Evolutionary conservation across 2,888 invertebrate genomes (phyloP), one percentile per base, ranked within the genome.

Genomic region (Thelaira solivaga): DNA sequence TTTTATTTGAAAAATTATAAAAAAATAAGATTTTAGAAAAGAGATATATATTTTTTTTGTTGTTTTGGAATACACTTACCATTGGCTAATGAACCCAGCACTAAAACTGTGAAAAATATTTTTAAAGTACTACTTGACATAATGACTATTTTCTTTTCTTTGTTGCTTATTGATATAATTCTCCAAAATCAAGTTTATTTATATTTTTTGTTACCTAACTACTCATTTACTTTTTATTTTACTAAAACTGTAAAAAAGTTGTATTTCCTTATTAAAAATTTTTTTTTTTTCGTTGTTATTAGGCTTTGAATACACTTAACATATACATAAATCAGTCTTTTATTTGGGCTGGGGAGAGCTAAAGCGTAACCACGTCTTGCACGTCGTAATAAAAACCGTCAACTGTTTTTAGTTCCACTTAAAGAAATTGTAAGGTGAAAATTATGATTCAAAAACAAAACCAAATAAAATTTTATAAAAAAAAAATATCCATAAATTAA

Each of bases 371-470:
- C 64, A 84, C 86, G 85, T 84, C 86, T 82, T 80, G 75, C 80
- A 78, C 84, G 83, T 81, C 80, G 85, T 79, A 85, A 83, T 84
- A 83, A 82, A 83, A 85, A 84, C 86, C 87, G 86, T 82, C 85
- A 86, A 86, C 86, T 86, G 86, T 82, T 81, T 82, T 74, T 77
- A 76, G 73, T 69, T 77, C 68, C 69, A 65, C 64, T 55, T 83
- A 72, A 82, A 84, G 86, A 84, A 86, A 86, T 84, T 83, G 84
- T 84, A 86, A 84, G 85, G 81, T 83, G 68, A 80, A 76, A 67
- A 74, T 64, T 62, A 45, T 62, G 61, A 61, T 43, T 43, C 41
- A 29, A 43, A n/a, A 61, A 47, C 10, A 68, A 67, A 34, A 34
- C 13, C 29, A 65, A 61, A 16, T 13, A 22, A 55, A 53, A 53